These are phyloP conservation scores for Macropodus opercularis DNA, from an alignment of 2,797 vertebrate species.

Conservation along the genomic window DNA sequence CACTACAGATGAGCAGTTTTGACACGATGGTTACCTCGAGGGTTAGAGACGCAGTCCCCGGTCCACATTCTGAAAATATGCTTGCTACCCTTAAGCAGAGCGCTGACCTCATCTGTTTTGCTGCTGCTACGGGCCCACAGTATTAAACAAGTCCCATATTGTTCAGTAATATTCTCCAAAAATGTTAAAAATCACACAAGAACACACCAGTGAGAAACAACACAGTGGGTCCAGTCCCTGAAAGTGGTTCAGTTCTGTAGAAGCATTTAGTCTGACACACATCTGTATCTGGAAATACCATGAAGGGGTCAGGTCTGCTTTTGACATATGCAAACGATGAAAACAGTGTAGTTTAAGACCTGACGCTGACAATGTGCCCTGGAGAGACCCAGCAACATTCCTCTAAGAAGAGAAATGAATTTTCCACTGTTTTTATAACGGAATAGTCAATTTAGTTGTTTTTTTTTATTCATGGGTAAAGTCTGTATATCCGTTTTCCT, in stretches of 20 bases:
- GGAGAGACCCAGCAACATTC: background rate
- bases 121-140: background rate
- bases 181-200: slow-evolving; percentile 19
- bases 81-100: slow-evolving; percentile 18
- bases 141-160: background rate
- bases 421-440: background rate
- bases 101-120: slow-evolving; percentile 29
- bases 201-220: slow-evolving; percentile 5
- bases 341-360: too few relatives aligned
- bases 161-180: slow-evolving; percentile 7
- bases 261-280: slow-evolving; percentile 4
- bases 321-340: slow-evolving; percentile 12
- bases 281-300: slow-evolving; percentile 28
- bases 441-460: background rate
- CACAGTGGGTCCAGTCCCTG: slow-evolving; percentile 7
- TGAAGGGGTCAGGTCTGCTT: slow-evolving; percentile 38
- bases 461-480: slow-evolving; percentile 11
- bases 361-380: background rate
- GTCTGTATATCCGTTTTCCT: slow-evolving; percentile 17
- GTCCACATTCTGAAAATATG: slow-evolving; percentile 15
- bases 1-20: background rate
- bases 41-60: background rate
- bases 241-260: background rate
- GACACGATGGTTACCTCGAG: slow-evolving; percentile 11
- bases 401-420: background rate